A percentile compares a stretch with the other conserved stretches of the same genome.
phyloP scores from a whole-genome alignment of 2,113 vertebrate genomes.

The Leptobrachium ailaonicum region DNA sequence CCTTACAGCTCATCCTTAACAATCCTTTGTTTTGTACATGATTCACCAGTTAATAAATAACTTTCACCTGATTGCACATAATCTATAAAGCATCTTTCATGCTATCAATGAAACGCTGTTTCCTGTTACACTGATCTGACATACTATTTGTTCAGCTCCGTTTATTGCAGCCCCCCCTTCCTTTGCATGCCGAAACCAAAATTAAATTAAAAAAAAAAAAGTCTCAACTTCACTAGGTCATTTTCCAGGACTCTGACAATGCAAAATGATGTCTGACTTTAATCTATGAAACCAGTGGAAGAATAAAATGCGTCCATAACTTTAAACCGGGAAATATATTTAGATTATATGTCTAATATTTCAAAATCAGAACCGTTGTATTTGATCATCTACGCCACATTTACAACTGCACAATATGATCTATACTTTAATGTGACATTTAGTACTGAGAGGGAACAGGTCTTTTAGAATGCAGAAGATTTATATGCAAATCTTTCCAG shows the following conservation, averaged over 20 bases:
- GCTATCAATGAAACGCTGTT: conserved; percentile 44
- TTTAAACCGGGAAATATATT: conserved; percentile 52
- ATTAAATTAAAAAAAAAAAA: conserved; percentile 27
- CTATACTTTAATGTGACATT: conserved; percentile 60
- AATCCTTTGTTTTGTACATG: conserved; percentile 56
- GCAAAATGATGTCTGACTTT: conserved; percentile 53
- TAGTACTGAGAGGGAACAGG: conserved; percentile 45
- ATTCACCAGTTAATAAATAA: conserved; percentile 64
- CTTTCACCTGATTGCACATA: conserved; percentile 58
- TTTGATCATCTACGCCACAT: conserved; percentile 53
- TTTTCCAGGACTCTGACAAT: conserved; percentile 54
- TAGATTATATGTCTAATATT: conserved; percentile 58
- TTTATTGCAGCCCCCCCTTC: conserved; percentile 34
- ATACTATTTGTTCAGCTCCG: conserved; percentile 42
- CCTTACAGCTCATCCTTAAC: conserved; percentile 59
- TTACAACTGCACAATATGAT: conserved; percentile 47
- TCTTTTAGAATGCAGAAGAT: conserved; percentile 59
- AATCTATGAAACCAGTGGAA: conserved; percentile 59
- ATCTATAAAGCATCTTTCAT: conserved; percentile 58
- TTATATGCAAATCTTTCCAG: conserved; percentile 54
- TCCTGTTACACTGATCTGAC: conserved; percentile 15
- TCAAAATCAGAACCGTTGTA: conserved; percentile 54
- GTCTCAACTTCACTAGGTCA: conserved; percentile 33
- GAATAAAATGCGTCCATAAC: conserved; percentile 49
- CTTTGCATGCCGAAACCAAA: conserved; percentile 40